These are phyloP conservation scores for Gavialis gangeticus DNA, from an alignment of 2,113 vertebrate species.

Conservation along the genomic window DNA sequence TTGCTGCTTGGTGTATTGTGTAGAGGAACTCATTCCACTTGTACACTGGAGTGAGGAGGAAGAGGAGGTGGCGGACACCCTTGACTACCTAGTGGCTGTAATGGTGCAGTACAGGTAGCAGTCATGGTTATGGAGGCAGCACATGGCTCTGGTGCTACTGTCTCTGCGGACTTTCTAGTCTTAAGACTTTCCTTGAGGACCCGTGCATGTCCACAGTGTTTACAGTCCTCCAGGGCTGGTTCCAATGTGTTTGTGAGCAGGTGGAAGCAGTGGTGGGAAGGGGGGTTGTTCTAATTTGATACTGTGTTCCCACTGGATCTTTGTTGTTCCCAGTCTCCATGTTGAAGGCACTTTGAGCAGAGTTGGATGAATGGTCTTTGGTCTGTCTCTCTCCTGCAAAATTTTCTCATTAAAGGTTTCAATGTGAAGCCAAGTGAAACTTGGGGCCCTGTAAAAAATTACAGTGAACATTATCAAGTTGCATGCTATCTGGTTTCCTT, in stretches of 20 bases:
- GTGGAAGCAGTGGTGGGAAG: not conserved
- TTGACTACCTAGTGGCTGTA: not conserved
- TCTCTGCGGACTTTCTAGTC: not conserved
- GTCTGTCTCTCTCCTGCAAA: not conserved
- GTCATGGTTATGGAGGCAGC: not conserved
- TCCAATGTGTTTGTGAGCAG: not conserved
- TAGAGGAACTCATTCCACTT: not conserved
- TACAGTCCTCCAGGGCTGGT: not conserved
- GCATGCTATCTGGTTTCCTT: not conserved
- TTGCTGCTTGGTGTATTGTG: not conserved
- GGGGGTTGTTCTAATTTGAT: not conserved
- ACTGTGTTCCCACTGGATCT: too few relatives aligned
- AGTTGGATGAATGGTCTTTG: not conserved
- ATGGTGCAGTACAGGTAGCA: not conserved
- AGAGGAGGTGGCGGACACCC: not conserved
- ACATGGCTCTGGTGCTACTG: not conserved
- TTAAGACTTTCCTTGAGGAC: not conserved
- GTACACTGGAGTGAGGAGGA: not conserved
- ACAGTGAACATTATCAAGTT: not conserved
- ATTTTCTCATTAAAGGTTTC: constrained; percentile 10
- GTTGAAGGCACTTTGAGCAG: too few relatives aligned
- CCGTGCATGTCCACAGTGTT: rapidly evolving
- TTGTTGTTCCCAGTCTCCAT: too few relatives aligned
- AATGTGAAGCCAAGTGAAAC: not conserved
- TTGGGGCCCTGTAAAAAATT: not conserved